phyloP scores from a whole-genome alignment of 2,113 vertebrate genomes.

The Sminthopsis crassicaudata region DNA sequence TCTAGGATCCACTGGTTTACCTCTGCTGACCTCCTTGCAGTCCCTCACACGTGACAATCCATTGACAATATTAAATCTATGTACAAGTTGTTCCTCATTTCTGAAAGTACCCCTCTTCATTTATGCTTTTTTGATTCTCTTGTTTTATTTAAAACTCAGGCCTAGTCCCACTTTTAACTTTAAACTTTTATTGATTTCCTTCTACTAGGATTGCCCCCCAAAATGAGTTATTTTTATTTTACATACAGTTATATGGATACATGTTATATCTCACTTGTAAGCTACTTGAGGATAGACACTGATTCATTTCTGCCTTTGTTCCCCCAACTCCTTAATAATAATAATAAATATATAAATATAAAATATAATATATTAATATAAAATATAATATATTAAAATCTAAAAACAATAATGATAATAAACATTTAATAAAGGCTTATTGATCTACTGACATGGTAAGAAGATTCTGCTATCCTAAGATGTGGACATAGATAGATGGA shows the following conservation, averaged over 20 bases:
- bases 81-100: background rate
- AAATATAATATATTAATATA: no score
- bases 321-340: background rate
- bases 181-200: background rate
- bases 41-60: background rate
- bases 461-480: background rate
- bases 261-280: background rate
- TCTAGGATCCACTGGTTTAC: background rate
- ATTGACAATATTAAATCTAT: background rate
- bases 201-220: background rate
- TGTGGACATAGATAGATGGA: background rate
- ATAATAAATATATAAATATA: background rate
- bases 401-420: background rate
- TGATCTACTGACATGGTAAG: background rate
- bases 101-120: background rate
- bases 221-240: background rate
- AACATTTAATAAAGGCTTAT: background rate
- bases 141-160: background rate
- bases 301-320: background rate
- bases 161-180: background rate
- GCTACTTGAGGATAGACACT: background rate
- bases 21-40: background rate
- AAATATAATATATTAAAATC: no score
- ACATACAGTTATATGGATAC: background rate
- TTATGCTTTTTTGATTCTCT: background rate